Conservation (phyloP, 2,113 vertebrate genomes). For the Empidonax alnorum region DNA sequence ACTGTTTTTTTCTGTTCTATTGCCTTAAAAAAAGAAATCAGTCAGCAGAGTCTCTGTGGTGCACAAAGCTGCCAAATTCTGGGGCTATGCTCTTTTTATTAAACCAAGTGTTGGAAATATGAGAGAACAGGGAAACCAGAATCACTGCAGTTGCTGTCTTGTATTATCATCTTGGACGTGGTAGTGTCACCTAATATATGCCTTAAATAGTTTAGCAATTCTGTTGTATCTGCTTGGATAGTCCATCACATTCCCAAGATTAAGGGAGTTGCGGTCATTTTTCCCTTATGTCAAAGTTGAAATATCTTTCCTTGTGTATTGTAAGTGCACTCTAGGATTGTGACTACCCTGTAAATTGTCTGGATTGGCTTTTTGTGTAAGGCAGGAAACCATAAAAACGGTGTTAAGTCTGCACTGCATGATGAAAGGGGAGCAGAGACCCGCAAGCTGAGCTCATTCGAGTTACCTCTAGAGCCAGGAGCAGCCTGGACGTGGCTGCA, state of each 20-base stretch:
- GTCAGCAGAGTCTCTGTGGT: not conserved
- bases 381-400: not conserved
- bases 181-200: not conserved
- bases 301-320: not conserved
- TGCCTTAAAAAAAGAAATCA: not conserved
- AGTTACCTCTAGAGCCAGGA: not conserved
- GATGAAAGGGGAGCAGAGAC: not conserved
- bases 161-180: not conserved
- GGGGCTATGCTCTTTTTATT: not conserved
- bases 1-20: not conserved
- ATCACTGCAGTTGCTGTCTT: not conserved
- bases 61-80: not conserved
- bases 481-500: not conserved
- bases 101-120: not conserved
- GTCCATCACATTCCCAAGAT: not conserved
- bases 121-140: not conserved
- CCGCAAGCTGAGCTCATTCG: fast-evolving
- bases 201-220: not conserved
- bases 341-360: not conserved
- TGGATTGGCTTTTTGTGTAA: not conserved
- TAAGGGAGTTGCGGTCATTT: not conserved
- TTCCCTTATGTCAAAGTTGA: not conserved
- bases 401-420: not conserved
- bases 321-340: not conserved
- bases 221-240: not conserved